Base-by-base conservation (phyloP, 2,113 vertebrate genomes). In the Festucalex cinctus region DNA sequence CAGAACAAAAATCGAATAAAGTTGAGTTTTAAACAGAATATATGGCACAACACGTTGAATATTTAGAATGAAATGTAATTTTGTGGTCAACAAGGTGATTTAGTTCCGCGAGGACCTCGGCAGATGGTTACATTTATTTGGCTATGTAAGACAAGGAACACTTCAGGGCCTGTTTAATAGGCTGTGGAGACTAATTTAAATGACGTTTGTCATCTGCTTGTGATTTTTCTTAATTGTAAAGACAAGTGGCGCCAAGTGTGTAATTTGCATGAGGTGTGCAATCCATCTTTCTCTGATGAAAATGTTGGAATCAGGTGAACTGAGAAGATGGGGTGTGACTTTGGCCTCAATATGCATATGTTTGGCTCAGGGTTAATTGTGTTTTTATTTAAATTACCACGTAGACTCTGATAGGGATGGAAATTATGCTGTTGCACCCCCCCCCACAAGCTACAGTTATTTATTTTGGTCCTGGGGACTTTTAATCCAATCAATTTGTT, bases 401-500 rank as follows among this genome's bases (percentile, higher is more conserved):
- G 24, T 32, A 9, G 43, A 32, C 26, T 49, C 46, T 60, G 8
- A n/a, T 24, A 24, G 56, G 4, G 7, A 5, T 24, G 28, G 14
- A 68, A 68, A 37, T 46, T 20, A 17, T 53, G 12, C 24, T 63
- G 43, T 41, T 17, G 17, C 2, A 9, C 35, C 22, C 16, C 39
- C 37, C 20, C 6, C 43, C 19, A 9, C 13, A 9, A 13, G 19
- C 12, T 39, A 3, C 14, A 20, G 17, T 39, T 63, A 44, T 73
- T 72, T 61, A 64, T 61, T 48, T 4, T 61, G 57, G n/a, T 44
- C 43, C 49, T 49, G 28, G 66, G 66, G 48, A 69, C 62, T 63
- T 66, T 57, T 68, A 71, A 70, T 74, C 71, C 70, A 22, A 59
- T 22, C 16, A 32, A 37, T 69, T 69, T n/a, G 19, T 54, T 59